Conservation (phyloP, 2,888 invertebrate genomes). For the Bursaphelenchus okinawaensis region DNA sequence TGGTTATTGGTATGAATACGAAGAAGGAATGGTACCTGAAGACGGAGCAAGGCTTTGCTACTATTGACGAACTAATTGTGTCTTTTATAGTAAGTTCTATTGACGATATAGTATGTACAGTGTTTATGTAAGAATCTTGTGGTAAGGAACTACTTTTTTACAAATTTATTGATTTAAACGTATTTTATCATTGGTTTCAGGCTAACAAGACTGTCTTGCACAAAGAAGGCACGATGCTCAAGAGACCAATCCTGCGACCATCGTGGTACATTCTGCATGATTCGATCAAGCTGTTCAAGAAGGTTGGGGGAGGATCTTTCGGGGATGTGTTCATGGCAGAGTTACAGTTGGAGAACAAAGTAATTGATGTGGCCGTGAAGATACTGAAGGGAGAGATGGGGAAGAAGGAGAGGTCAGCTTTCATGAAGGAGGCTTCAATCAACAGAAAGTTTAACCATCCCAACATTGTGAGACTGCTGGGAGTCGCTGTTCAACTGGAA, state of each 20-base stretch:
- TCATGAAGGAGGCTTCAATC: conserved; percentile 20
- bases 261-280: conserved; percentile 17
- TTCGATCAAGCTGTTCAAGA: conserved; percentile 14
- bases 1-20: neutral
- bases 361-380: conserved; percentile 23
- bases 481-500: conserved; percentile 19
- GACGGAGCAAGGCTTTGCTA: neutral
- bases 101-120: too few relatives aligned
- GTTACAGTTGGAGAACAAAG: conserved; percentile 8
- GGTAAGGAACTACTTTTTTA: neutral
- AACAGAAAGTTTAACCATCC: conserved; percentile 18
- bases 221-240: neutral
- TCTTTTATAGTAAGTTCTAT: neutral
- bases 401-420: conserved; percentile 19
- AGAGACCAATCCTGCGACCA: conserved; percentile 1
- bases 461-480: conserved; percentile 15
- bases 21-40: conserved; percentile 2
- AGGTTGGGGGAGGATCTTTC: conserved; percentile 20
- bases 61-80: neutral
- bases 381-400: conserved; percentile 20
- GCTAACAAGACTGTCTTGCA: conserved; percentile 6
- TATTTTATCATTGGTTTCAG: neutral
- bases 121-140: too few relatives aligned
- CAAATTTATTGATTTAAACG: neutral
- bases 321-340: conserved; percentile 19